Percentiles rank a stretch among this genome's conserved stretches.
These are phyloP conservation scores for Gasterosteus nipponicus DNA, from an alignment of 2,113 vertebrate genomes.

Conservation along the genomic window DNA sequence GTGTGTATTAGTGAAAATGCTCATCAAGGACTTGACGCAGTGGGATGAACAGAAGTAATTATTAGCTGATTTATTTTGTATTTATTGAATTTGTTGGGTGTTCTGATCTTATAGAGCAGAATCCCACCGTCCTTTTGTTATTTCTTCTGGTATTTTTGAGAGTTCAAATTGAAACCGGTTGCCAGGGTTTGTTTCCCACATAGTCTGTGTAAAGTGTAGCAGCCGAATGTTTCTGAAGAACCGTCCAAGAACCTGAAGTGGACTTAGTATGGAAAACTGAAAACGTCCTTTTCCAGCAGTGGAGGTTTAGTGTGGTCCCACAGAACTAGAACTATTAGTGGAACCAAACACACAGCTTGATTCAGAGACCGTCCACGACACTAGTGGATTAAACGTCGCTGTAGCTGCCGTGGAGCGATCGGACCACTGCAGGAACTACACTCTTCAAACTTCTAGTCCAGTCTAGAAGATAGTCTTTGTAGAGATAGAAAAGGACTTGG, in stretches of 20 bases:
- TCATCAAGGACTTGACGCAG: conserved; percentile 14
- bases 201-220: background rate
- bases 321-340: conserved; percentile 6
- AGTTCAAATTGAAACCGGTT: background rate
- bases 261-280: no score
- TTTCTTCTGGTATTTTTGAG: background rate
- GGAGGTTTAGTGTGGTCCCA: background rate
- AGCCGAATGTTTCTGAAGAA: background rate
- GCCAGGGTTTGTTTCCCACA: no score
- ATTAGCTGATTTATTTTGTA: conserved; percentile 1
- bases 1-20: conserved; percentile 14
- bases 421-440: background rate
- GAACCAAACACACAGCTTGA: background rate
- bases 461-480: background rate
- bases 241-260: no score
- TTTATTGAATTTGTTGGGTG: conserved; percentile 3
- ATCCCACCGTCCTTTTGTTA: background rate
- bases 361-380: background rate
- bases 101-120: background rate
- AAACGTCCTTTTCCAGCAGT: background rate
- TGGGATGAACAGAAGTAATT: background rate
- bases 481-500: background rate
- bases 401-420: background rate
- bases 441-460: background rate
- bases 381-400: background rate